Base-by-base conservation (phyloP, 2,888 invertebrate species). In the Drosophila putrida region DNA sequence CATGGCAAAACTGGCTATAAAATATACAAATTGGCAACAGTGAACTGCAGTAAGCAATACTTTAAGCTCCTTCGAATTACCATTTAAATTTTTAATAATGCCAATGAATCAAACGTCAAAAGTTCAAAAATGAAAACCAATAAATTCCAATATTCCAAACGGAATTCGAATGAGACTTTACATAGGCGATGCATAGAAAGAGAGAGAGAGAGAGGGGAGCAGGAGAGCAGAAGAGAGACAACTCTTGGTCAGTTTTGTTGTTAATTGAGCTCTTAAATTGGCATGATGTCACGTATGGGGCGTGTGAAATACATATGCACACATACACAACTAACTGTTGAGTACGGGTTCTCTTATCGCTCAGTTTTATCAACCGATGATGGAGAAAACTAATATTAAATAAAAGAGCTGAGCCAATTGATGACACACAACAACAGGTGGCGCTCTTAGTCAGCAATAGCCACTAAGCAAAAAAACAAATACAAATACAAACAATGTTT, bases 371-470 rank as follows among this genome's bases (percentile, higher is more conserved):
- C 75, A 78, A 53, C 20, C 20, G 8, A 55, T 20, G 33, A 46
- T 33, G 15, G n/a, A 33, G 9, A 9, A 6, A 47, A 13, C 0
- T 10, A 55, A 55, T 38, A 35, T 36, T 6, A 61, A 55, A 59
- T 58, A 60, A 38, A 13, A 62, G 47, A 43, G 58, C 59, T 9
- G 13, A 8, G 5, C n/a, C 27, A 47, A 44, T 50, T 44, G 65
- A 71, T 78, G 77, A 82, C 82, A 80, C 82, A 85, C 72, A 44
- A 84, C 76, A 60, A 87, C 85, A 84, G 87, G 82, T 87, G 84
- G 65, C 64, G 71, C 49, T 68, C 80, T 82, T 80, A 82, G 80
- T 85, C 86, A 85, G 66, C 63, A 13, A 27, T 11, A 57, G 25
- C 13, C 35, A 59, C 13, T 27, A 27, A 47, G 47, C 33, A 20